Percentiles rank a stretch among this genome's conserved stretches.
These are phyloP conservation scores for Falco punctatus DNA, from an alignment of 2,113 vertebrate genomes.

Conservation along the genomic window DNA sequence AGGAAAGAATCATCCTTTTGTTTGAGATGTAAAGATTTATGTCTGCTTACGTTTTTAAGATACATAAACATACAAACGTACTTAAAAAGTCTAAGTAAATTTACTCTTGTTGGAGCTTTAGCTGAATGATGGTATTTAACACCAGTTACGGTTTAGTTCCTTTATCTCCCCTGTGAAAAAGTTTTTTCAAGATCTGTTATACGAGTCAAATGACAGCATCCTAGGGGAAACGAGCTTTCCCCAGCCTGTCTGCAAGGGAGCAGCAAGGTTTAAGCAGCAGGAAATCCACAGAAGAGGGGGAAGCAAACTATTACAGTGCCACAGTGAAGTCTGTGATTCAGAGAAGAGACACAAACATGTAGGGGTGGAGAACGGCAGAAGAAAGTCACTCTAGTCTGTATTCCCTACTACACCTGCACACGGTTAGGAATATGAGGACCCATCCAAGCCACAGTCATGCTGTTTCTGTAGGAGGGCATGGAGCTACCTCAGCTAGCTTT, in stretches of 20 bases:
- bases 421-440: neutral
- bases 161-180: neutral
- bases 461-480: neutral
- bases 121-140: conserved; percentile 10
- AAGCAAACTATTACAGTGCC: neutral
- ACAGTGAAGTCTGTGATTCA: neutral
- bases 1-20: conserved; percentile 38
- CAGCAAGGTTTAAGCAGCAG: neutral
- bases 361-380: neutral
- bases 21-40: conserved; percentile 25
- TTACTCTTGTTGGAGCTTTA: neutral
- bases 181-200: neutral
- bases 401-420: neutral
- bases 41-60: conserved; percentile 43
- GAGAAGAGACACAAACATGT: neutral
- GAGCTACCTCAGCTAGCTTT: neutral
- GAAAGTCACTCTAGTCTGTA: neutral
- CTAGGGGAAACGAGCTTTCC: neutral
- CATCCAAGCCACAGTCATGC: fast-evolving
- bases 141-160: neutral
- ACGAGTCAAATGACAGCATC: neutral
- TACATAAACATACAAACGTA: conserved; percentile 14
- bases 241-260: neutral
- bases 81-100: neutral
- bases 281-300: neutral